phyloP scores from a whole-genome alignment of 1,140 invertebrate genomes.

The Euura lappo region DNA sequence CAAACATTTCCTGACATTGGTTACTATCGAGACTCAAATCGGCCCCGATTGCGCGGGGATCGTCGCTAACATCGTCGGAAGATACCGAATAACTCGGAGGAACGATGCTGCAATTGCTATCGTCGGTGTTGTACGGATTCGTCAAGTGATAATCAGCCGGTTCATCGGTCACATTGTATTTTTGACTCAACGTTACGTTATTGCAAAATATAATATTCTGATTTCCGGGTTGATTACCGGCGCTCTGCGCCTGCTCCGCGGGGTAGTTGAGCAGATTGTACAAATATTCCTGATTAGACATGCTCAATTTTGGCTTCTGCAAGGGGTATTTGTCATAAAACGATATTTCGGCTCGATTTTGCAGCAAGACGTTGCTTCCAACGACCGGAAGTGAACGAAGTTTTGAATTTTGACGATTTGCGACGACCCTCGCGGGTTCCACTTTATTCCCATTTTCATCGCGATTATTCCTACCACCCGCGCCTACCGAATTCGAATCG shows the following conservation, averaged over 20 bases:
- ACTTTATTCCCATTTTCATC: background rate
- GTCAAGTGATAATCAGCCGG: too few relatives aligned
- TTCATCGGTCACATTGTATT: too few relatives aligned
- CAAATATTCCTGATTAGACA: background rate
- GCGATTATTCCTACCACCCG: background rate
- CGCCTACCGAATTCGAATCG: too few relatives aligned
- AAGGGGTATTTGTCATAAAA: background rate
- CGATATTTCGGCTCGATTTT: background rate
- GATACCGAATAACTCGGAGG: background rate
- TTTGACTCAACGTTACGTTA: too few relatives aligned
- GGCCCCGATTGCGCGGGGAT: background rate
- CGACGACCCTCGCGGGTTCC: background rate
- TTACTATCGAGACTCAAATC: background rate
- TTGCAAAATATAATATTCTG: too few relatives aligned
- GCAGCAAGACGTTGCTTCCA: background rate
- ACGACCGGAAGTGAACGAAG: background rate
- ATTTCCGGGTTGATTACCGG: too few relatives aligned
- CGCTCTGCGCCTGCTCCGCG: too few relatives aligned
- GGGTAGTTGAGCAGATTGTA: background rate
- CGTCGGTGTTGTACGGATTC: too few relatives aligned
- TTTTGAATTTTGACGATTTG: background rate
- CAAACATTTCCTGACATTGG: background rate
- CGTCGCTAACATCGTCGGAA: background rate
- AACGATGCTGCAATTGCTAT: background rate
- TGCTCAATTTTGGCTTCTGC: background rate